Evolutionary conservation across 2,797 vertebrate species (phyloP).

Genomic region (Distichodus sexfasciatus): DNA sequence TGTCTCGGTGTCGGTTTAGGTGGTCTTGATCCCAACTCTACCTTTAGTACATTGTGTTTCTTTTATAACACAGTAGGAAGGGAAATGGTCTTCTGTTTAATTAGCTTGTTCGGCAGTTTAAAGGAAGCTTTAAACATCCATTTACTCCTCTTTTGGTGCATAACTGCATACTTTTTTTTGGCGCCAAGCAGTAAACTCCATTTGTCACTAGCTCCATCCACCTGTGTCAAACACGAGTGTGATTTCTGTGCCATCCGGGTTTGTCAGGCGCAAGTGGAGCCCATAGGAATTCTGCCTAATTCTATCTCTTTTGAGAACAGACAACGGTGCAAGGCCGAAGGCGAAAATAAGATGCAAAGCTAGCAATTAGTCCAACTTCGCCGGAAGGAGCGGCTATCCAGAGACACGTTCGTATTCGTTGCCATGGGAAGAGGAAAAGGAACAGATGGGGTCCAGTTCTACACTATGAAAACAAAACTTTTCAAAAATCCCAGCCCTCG

Average conservation of each 20-base stretch:
- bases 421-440: conserved; percentile 37
- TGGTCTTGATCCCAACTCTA: no score
- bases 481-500: conserved; percentile 19
- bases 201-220: conserved; percentile 11
- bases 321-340: conserved; percentile 4
- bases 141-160: no score
- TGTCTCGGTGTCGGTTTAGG: no score
- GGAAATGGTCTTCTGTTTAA: no score
- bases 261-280: conserved; percentile 2
- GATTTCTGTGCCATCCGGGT: neutral
- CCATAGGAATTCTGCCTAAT: conserved; percentile 15
- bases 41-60: no score
- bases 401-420: conserved; percentile 31
- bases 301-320: conserved; percentile 25
- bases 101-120: no score
- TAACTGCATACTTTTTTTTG: no score
- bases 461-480: conserved; percentile 29
- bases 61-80: no score
- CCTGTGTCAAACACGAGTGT: conserved; percentile 1
- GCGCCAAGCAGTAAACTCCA: neutral
- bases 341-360: conserved; percentile 29
- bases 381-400: neutral
- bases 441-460: conserved; percentile 43
- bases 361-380: conserved; percentile 25
- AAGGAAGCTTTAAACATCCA: no score